Evolutionary conservation across 2,888 invertebrate species (phyloP).

Genomic region (Agrotis puta): DNA sequence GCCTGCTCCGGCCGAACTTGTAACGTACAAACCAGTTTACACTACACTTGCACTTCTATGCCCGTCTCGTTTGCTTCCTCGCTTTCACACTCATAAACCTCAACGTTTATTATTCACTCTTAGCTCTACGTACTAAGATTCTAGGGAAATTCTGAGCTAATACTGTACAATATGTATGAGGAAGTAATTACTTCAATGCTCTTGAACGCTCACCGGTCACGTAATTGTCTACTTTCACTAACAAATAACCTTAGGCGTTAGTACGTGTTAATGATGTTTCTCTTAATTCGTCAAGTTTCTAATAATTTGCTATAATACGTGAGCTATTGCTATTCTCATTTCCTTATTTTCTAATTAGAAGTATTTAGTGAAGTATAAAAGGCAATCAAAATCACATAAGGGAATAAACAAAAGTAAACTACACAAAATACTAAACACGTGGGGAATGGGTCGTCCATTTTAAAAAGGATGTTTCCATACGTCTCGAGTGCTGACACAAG

Average conservation of each 20-base stretch:
- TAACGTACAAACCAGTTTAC: constrained; percentile 80
- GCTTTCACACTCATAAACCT: constrained; percentile 74
- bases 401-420: not conserved
- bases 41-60: constrained; percentile 82
- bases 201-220: constrained; percentile 73
- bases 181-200: constrained; percentile 74
- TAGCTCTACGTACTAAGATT: constrained; percentile 1
- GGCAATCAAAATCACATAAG: not conserved
- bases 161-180: constrained; percentile 60
- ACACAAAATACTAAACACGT: constrained; percentile 7
- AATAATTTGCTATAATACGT: constrained; percentile 37
- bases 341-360: constrained; percentile 27
- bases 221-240: constrained; percentile 75
- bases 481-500: constrained; percentile 33
- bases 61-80: constrained; percentile 69
- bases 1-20: constrained; percentile 64
- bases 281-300: constrained; percentile 39
- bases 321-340: constrained; percentile 37
- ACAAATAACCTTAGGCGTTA: constrained; percentile 57
- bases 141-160: constrained; percentile 9
- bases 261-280: constrained; percentile 60
- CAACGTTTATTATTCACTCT: constrained; percentile 12
- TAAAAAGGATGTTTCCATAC: constrained; percentile 37
- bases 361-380: constrained; percentile 3
- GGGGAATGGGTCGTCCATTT: constrained; percentile 9